Evolutionary conservation across 2,888 invertebrate species (phyloP).

Genomic region (Drosophila anceps): DNA sequence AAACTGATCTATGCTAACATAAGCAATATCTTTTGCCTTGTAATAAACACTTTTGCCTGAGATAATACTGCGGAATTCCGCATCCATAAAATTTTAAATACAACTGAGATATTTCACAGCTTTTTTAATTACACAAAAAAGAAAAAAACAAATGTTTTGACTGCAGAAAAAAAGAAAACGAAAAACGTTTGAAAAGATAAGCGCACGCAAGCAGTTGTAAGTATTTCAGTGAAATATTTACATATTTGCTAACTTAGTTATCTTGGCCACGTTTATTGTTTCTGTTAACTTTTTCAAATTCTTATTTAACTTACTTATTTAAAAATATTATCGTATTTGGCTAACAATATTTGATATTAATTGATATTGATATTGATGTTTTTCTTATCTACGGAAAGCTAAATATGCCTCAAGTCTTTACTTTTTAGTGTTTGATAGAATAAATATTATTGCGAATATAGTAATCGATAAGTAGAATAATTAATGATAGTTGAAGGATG

Average conservation of each 20-base stretch:
- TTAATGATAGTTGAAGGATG: neutral
- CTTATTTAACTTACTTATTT: neutral
- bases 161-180: neutral
- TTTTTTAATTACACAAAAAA: neutral
- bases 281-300: neutral
- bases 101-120: neutral
- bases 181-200: slow-evolving; percentile 2
- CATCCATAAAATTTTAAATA: slow-evolving; percentile 3
- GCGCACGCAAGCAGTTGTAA: neutral
- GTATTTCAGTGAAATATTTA: neutral
- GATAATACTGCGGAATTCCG: slow-evolving; percentile 9
- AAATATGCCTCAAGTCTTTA: too few relatives aligned
- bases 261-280: neutral
- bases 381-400: neutral
- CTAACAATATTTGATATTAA: neutral
- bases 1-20: slow-evolving; percentile 13
- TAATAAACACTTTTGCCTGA: neutral
- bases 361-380: neutral
- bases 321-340: neutral
- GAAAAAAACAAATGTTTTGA: neutral
- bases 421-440: neutral
- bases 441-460: neutral
- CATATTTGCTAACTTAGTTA: neutral
- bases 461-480: neutral
- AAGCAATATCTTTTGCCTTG: neutral